Evolutionary conservation across 1,140 invertebrate genomes (phyloP).

Genomic region (Mycetomoellerius zeteki): DNA sequence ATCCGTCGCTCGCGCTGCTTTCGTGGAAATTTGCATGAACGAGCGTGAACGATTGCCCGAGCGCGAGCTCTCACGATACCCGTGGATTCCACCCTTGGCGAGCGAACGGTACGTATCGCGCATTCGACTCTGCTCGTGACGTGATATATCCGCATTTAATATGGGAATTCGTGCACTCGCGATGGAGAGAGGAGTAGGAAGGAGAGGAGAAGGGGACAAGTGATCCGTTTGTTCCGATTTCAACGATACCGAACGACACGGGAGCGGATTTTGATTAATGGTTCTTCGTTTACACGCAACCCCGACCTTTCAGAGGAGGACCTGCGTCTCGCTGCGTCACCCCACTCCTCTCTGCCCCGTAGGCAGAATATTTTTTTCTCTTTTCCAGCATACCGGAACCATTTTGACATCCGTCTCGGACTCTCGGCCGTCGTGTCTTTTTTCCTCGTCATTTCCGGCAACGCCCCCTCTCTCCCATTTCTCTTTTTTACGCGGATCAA

Average conservation of each 20-base stretch:
- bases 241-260: constrained; percentile 72
- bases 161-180: constrained; percentile 70
- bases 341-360: too few species aligned
- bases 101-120: constrained; percentile 57
- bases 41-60: constrained; percentile 47
- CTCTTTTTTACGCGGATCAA: background rate
- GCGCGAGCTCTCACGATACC: constrained; percentile 37
- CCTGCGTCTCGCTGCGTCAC: background rate
- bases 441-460: constrained; percentile 19
- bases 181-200: background rate
- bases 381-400: background rate
- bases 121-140: constrained; percentile 66
- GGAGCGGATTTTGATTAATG: constrained; percentile 72
- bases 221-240: constrained; percentile 72
- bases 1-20: constrained; percentile 31
- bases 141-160: constrained; percentile 77
- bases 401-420: constrained; percentile 36
- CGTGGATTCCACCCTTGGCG: constrained; percentile 39
- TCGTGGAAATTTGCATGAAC: constrained; percentile 60
- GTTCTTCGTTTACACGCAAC: constrained; percentile 67
- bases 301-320: constrained; percentile 47
- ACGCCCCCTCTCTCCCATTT: background rate
- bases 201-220: background rate
- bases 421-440: background rate
- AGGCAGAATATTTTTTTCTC: background rate